These are phyloP conservation scores for Darevskia nairensis DNA, from an alignment of 2,797 vertebrate species.

Conservation along the genomic window DNA sequence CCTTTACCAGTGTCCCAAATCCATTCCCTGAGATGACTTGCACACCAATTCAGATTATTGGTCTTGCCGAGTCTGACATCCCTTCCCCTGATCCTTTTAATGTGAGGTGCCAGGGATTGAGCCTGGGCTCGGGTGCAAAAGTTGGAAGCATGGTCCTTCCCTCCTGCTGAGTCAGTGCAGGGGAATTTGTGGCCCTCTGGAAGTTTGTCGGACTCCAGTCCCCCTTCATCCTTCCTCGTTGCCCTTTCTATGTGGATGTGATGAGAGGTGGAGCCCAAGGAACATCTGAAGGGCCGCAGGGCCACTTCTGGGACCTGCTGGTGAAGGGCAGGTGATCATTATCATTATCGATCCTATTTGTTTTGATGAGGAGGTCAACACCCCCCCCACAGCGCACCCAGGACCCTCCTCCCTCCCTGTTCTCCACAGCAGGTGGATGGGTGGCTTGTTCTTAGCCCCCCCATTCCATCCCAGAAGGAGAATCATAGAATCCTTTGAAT, in stretches of 20 bases:
- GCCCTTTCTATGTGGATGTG: too few relatives aligned
- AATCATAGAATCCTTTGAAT: too few relatives aligned
- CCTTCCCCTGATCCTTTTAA: too few relatives aligned
- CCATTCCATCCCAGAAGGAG: too few relatives aligned
- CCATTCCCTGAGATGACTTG: neutral
- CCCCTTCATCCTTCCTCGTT: too few relatives aligned
- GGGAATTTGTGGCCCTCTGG: too few relatives aligned
- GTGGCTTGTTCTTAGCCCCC: neutral
- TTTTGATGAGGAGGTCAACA: neutral
- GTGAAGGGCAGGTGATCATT: neutral
- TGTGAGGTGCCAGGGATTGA: neutral
- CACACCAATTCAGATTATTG: neutral
- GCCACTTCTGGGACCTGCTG: neutral
- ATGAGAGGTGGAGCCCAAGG: neutral
- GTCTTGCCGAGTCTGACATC: neutral
- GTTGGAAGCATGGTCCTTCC: too few relatives aligned
- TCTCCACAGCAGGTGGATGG: accelerated
- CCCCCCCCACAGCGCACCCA: too few relatives aligned
- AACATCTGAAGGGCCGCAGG: neutral
- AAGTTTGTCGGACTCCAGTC: too few relatives aligned
- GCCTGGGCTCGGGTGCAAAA: too few relatives aligned
- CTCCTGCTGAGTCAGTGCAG: too few relatives aligned
- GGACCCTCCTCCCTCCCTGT: neutral
- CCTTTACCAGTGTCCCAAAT: neutral
- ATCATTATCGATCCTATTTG: too few relatives aligned